A percentile compares a stretch with the other conserved stretches of the same genome.
Evolutionary conservation across 2,888 invertebrate species (phyloP).

Genomic region (Pyrgus malvae): DNA sequence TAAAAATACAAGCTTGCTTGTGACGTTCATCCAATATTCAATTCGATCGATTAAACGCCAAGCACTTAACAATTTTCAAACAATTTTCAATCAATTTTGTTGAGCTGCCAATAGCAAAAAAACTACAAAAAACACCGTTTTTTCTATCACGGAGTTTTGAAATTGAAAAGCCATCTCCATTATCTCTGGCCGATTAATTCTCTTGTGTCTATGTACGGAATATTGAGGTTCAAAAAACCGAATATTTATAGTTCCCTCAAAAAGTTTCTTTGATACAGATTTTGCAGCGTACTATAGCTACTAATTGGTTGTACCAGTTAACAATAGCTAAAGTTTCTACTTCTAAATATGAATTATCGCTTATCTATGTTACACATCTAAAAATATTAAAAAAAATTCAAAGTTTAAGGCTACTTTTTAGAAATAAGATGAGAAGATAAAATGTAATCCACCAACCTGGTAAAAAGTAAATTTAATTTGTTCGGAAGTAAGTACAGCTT

Average conservation of each 20-base stretch:
- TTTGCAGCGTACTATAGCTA: too few species aligned
- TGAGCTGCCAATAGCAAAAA: slow-evolving; percentile 3
- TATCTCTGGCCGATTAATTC: slow-evolving; percentile 23
- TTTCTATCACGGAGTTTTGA: slow-evolving; percentile 12
- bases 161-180: slow-evolving; percentile 23
- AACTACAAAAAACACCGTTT: slow-evolving; percentile 9
- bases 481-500: too few species aligned
- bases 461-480: too few species aligned
- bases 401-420: too few species aligned
- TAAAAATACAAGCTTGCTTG: not conserved
- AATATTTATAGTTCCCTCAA: slow-evolving; percentile 3
- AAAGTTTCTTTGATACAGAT: not conserved
- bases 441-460: too few species aligned
- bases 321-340: too few species aligned
- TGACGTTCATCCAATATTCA: not conserved
- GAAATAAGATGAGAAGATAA: too few species aligned
- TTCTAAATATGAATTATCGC: too few species aligned
- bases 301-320: too few species aligned
- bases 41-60: not conserved
- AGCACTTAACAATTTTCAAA: not conserved
- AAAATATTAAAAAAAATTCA: too few species aligned
- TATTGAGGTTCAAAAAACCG: slow-evolving; percentile 9
- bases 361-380: too few species aligned
- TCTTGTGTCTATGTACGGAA: slow-evolving; percentile 14
- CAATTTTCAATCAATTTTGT: slow-evolving; percentile 15